phyloP scores from a whole-genome alignment of 2,888 invertebrate species.

The Drosophila kokeensis region DNA sequence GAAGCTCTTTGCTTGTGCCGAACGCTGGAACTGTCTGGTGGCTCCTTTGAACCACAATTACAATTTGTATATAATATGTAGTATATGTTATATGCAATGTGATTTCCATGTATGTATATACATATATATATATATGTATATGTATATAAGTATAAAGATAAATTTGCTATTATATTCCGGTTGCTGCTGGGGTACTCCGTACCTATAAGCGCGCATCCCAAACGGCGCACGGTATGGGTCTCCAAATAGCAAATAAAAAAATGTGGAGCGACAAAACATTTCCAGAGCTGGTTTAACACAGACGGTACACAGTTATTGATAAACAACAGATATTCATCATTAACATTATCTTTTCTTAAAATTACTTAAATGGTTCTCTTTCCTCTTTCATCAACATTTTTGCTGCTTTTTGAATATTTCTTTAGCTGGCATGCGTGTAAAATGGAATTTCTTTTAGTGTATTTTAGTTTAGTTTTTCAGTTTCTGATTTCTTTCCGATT shows the following conservation, averaged over 20 bases:
- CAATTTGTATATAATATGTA: slow-evolving; percentile 28
- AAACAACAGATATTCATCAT: slow-evolving; percentile 72
- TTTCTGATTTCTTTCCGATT: slow-evolving; percentile 15
- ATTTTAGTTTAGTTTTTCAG: slow-evolving; percentile 23
- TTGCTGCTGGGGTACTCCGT: slow-evolving; percentile 39
- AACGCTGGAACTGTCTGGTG: slow-evolving; percentile 4
- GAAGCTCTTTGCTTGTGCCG: slow-evolving; percentile 28
- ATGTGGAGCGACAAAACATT: slow-evolving; percentile 64
- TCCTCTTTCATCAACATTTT: slow-evolving; percentile 12
- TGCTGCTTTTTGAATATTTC: slow-evolving; percentile 38
- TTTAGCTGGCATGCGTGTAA: slow-evolving; percentile 46
- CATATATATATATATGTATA: slow-evolving; percentile 32
- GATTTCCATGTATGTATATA: slow-evolving; percentile 11
- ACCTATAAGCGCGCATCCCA: slow-evolving; percentile 18
- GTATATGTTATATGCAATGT: slow-evolving; percentile 21
- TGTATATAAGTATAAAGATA: slow-evolving; percentile 47
- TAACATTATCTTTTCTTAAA: slow-evolving; percentile 69
- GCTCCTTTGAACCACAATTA: slow-evolving; percentile 33
- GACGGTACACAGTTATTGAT: slow-evolving; percentile 76
- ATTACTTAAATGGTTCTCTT: slow-evolving; percentile 65
- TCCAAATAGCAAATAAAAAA: slow-evolving; percentile 54
- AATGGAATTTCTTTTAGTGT: slow-evolving; percentile 43
- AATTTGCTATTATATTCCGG: slow-evolving; percentile 15
- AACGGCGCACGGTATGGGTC: slow-evolving; percentile 28
- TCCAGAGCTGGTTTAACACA: slow-evolving; percentile 83